Base-by-base conservation (phyloP, 2,888 invertebrate species). In the Sphecodes monilicornis region DNA sequence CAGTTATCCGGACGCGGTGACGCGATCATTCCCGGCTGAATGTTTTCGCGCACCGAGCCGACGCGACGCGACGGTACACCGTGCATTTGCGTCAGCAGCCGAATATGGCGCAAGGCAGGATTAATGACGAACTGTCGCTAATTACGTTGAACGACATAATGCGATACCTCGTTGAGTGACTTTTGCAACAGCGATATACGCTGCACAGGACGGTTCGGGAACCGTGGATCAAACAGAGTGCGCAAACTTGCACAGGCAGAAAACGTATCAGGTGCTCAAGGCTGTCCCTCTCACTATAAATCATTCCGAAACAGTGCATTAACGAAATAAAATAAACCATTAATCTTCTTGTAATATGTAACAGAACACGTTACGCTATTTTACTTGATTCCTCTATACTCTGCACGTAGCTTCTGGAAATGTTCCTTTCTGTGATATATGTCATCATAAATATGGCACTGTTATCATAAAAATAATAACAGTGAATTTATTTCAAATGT, bases 91-190 rank as follows among this genome's bases (percentile, higher is more conserved):
- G 76, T 80, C 78, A 73, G 46, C 36, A 22, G 41, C 46, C 76
- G 82, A 73, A 70, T 78, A 77, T 73, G 76, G 64, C 86, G 79
- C 80, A 74, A 64, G 76, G 85, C 83, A 87, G 87, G 85, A 91
- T 91, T 90, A 90, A 91, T 89, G 90, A 88, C 80, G 84, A 78
- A 84, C 85, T 84, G 79, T 83, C 82, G 87, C 88, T 91, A 91
- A 92, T 91, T 91, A 91, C 87, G 87, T 86, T 82, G 88, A 88
- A 83, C 82, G 84, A 84, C 75, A 85, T 80, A 86, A 80, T 70
- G 64, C 36, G 60, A 74, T 57, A 32, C 60, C 50, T 69, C 36
- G 79, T 22, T 32, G 72, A 76, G 26, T 72, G 76, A 80, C 80
- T 87, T 81, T 81, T 84, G 71, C 84, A 80, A 78, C 72, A 74